Percentiles rank a stretch among this genome's conserved stretches.
Evolutionary conservation across 2,797 vertebrate species (phyloP).

Genomic region (Ceryle rudis): DNA sequence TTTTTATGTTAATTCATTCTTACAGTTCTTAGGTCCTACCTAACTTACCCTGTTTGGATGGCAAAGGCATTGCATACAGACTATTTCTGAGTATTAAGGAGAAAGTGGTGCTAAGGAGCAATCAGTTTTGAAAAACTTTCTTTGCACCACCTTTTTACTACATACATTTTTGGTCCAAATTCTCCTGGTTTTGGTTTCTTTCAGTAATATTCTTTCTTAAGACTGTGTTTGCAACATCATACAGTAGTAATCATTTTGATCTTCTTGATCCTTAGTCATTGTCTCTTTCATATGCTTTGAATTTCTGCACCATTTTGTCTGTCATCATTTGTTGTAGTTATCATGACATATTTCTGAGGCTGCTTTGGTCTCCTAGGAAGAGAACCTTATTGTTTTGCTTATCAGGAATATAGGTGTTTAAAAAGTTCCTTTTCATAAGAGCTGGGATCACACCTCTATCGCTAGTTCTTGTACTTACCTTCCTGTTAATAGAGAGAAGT

Average conservation of each 20-base stretch:
- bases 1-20: not conserved
- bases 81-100: not conserved
- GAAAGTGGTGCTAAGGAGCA: not conserved
- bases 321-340: not conserved
- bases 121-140: not conserved
- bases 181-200: not conserved
- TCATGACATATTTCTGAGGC: not conserved
- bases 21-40: not conserved
- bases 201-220: not conserved
- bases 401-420: not conserved
- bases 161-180: not conserved
- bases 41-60: not conserved
- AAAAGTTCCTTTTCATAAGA: not conserved
- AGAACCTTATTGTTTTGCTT: not conserved
- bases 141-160: not conserved
- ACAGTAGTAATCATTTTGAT: not conserved
- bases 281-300: not conserved
- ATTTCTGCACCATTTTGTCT: not conserved
- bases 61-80: not conserved
- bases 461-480: not conserved
- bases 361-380: not conserved
- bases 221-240: rapidly evolving
- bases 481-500: not conserved
- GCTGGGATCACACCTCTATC: not conserved
- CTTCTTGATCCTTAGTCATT: not conserved